A percentile compares a stretch with the other conserved stretches of the same genome.
phyloP scores from a whole-genome alignment of 2,113 vertebrate species.

The Cercopithecus mona region DNA sequence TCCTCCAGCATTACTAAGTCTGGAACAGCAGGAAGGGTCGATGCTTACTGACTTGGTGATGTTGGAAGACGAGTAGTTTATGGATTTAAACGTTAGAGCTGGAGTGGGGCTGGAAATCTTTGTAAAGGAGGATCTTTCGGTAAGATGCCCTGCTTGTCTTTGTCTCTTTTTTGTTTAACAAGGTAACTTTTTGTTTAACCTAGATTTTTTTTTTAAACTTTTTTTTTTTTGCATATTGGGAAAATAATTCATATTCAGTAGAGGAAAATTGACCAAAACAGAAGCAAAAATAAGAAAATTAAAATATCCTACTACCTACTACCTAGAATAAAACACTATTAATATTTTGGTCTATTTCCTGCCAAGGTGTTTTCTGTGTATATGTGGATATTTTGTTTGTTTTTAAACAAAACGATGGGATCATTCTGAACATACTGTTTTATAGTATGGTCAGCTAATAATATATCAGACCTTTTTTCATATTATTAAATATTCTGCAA shows the following conservation, averaged over 20 bases:
- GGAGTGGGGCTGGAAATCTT: neutral
- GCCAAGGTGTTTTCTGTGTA: constrained; percentile 15
- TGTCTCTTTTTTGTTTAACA: constrained; percentile 11
- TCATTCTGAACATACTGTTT: constrained; percentile 59
- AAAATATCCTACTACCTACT: neutral
- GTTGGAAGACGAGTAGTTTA: neutral
- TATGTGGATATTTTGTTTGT: constrained; percentile 3
- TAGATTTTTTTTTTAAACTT: neutral
- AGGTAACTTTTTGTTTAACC: neutral
- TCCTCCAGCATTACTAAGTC: neutral
- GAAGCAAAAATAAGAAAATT: constrained; percentile 27
- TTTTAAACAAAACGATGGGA: constrained; percentile 36
- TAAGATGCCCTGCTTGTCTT: neutral
- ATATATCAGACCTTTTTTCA: neutral
- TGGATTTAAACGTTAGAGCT: neutral
- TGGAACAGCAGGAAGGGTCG: neutral
- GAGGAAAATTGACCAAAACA: constrained; percentile 35
- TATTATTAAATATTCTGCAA: constrained; percentile 26
- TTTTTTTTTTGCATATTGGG: neutral
- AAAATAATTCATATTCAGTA: constrained; percentile 23
- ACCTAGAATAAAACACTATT: constrained; percentile 16
- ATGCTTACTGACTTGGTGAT: neutral
- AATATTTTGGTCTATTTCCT: constrained; percentile 22
- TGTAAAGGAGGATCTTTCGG: neutral
- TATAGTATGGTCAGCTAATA: constrained; percentile 51